These are phyloP conservation scores for Drosophila sp. DNA, from an alignment of 1,140 invertebrate species.

Conservation along the genomic window DNA sequence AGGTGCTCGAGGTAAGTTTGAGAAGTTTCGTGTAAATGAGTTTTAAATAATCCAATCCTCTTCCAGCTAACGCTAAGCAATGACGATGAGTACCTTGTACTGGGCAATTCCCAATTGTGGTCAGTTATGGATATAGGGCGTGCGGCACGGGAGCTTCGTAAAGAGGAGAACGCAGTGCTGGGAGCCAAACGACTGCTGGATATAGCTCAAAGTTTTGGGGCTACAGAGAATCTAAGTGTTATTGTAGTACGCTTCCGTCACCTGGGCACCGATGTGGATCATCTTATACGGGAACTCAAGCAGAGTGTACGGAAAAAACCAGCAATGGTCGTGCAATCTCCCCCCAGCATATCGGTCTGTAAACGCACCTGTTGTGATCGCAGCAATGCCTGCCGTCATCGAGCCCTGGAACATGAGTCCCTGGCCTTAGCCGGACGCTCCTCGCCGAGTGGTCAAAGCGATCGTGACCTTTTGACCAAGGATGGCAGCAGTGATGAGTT, in stretches of 20 bases:
- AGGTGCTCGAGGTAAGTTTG: conserved; percentile 86
- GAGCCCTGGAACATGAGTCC: conserved; percentile 61
- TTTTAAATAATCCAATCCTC: too few relatives aligned
- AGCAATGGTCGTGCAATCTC: conserved; percentile 75
- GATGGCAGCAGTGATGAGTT: conserved; percentile 65
- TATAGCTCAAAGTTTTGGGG: conserved; percentile 91
- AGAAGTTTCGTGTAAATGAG: background rate
- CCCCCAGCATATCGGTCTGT: conserved; percentile 79
- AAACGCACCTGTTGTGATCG: conserved; percentile 87
- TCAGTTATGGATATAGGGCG: conserved; percentile 89
- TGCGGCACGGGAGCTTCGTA: conserved; percentile 89
- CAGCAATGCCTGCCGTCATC: conserved; percentile 86
- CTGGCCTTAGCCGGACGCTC: conserved; percentile 87
- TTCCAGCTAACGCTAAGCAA: conserved; percentile 87
- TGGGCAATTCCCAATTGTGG: conserved; percentile 91
- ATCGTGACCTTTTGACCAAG: conserved; percentile 84
- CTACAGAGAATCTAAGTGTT: conserved; percentile 91
- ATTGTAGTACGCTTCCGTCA: conserved; percentile 89
- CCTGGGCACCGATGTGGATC: conserved; percentile 87
- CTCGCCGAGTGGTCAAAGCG: conserved; percentile 92
- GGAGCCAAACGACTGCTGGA: conserved; percentile 92
- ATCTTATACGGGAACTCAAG: conserved; percentile 89
- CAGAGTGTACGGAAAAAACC: conserved; percentile 87
- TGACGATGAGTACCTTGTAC: conserved; percentile 91
- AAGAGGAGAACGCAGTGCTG: conserved; percentile 89